Evolutionary conservation across 2,888 invertebrate species (phyloP), one percentile per base, ranked within the genome.

Genomic region (Eupsilia transversa): DNA sequence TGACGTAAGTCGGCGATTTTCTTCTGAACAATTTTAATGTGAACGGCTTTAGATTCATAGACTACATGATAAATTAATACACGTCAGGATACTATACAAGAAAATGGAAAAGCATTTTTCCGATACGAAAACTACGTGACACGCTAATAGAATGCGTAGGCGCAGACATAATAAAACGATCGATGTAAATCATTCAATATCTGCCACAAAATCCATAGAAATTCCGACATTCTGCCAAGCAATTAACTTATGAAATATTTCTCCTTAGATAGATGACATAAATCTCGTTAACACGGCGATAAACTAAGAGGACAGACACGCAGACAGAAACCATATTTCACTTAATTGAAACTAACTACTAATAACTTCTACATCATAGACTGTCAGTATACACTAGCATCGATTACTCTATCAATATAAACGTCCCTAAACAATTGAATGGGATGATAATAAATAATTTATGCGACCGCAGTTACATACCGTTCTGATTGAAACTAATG

Each of bases 401-500:
- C 83, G 86, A 84, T 88, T 87, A 87, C 84, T 80, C 76, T 68
- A 76, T 72, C 82, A 80, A 85, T 87, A 87, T 87, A 87, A 87
- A 87, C 82, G 88, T 87, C 87, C 79, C 86, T 82, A 88, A 91
- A 89, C 92, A 92, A 90, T 91, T 87, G 84, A 86, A 84, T 78
- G 63, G 76, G 78, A 87, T 85, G 83, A 84, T 88, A 83, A 88
- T 90, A 89, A 91, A 89, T 86, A 85, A 92, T 91, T 92, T 90
- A 93, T 91, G 89, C 86, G 83, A 83, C 82, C 85, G 81, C 83
- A 86, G 87, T 83, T 79, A 87, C 84, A 87, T 85, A 85, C 82
- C 76, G 87, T 84, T 86, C 86, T 91, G 89, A 93, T 93, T 91
- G 90, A 89, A 89, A 90, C 89, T 91, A 92, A 93, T 91, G 88